Evolutionary conservation across 1,140 invertebrate genomes (phyloP).

Genomic region (Leptinotarsa texana): DNA sequence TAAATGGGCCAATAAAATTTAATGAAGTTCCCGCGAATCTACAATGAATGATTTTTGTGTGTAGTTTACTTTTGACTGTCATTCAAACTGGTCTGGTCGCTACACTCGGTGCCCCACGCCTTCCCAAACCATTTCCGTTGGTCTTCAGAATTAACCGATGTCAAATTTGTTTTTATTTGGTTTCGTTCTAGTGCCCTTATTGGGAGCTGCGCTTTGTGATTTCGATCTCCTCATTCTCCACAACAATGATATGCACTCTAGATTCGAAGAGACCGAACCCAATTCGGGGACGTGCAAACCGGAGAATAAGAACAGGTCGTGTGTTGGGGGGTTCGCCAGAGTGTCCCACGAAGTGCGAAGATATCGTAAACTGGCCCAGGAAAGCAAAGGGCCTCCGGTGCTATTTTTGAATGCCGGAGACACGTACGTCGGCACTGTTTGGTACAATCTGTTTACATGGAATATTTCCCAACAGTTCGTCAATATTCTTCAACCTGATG

Average conservation of each 20-base stretch:
- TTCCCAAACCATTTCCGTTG: neutral
- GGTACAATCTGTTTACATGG: conserved; percentile 81
- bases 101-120: neutral
- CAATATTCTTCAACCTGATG: conserved; percentile 77
- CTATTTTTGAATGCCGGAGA: conserved; percentile 86
- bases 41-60: neutral
- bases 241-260: conserved; percentile 88
- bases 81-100: neutral
- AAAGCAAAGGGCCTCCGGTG: conserved; percentile 62
- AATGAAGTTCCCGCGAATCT: neutral
- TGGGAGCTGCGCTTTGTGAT: conserved; percentile 33
- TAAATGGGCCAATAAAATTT: neutral
- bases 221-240: conserved; percentile 74
- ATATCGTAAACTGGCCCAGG: conserved; percentile 59
- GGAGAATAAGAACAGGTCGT: conserved; percentile 46
- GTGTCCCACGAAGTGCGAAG: conserved; percentile 67
- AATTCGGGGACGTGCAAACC: conserved; percentile 67
- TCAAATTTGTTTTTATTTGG: neutral
- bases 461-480: conserved; percentile 75
- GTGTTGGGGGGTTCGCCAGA: conserved; percentile 73
- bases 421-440: conserved; percentile 84
- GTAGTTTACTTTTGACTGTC: neutral
- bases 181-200: neutral
- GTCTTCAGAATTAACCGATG: neutral
- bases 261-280: conserved; percentile 77